Conservation (phyloP, 2,113 vertebrate genomes). For the Pipra filicauda region DNA sequence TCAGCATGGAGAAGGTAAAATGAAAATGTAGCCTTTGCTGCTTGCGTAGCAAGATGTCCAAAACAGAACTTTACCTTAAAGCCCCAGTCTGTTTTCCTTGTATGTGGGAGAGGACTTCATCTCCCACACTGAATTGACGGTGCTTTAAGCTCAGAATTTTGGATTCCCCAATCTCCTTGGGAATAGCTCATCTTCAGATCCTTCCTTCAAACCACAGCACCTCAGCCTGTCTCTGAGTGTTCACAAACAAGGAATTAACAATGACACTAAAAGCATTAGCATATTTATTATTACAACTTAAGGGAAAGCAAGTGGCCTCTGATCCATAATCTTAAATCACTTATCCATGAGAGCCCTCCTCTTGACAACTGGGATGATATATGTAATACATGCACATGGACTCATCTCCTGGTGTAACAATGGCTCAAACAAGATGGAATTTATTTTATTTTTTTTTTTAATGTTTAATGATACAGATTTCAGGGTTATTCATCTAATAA, state of each 20-base stretch:
- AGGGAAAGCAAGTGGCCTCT: slow-evolving; percentile 30
- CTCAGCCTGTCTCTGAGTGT: neutral
- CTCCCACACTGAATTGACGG: neutral
- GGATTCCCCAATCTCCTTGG: neutral
- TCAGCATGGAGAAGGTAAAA: neutral
- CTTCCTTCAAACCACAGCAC: neutral
- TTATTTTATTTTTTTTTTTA: neutral
- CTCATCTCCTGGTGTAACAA: neutral
- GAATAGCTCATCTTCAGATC: neutral
- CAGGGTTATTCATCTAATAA: neutral
- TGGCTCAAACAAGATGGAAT: neutral
- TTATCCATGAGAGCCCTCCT: slow-evolving; percentile 6
- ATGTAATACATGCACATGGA: neutral
- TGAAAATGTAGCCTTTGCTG: neutral
- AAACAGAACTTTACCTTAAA: neutral
- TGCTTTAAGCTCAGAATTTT: neutral
- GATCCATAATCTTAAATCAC: slow-evolving; percentile 52
- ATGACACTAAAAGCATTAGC: slow-evolving; percentile 42
- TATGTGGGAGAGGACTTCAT: neutral
- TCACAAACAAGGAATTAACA: slow-evolving; percentile 48
- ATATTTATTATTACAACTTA: slow-evolving; percentile 57
- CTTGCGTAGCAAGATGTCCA: neutral
- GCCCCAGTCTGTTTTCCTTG: neutral
- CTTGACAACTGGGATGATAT: slow-evolving; percentile 26
- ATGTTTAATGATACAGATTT: neutral